A percentile compares a stretch with the other conserved stretches of the same genome.
Evolutionary conservation across 1,140 invertebrate species (phyloP).

Genomic region (Drosophila quadrilineata): DNA sequence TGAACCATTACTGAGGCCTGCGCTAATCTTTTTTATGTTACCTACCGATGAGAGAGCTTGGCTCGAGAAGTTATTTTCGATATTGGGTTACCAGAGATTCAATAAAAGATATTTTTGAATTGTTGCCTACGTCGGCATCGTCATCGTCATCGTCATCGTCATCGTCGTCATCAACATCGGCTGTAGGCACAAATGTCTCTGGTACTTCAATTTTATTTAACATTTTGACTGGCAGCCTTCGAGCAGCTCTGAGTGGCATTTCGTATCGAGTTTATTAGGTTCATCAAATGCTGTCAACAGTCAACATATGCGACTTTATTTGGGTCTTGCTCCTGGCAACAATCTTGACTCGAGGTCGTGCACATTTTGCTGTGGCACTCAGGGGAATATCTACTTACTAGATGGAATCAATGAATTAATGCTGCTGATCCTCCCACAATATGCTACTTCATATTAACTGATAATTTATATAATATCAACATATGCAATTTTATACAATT

Average conservation of each 20-base stretch:
- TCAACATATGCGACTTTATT: conserved; percentile 59
- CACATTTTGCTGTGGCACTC: conserved; percentile 1
- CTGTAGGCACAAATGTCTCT: conserved; percentile 25
- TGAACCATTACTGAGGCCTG: conserved; percentile 56
- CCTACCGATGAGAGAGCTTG: background rate
- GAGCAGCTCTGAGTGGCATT: conserved; percentile 59
- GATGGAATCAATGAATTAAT: background rate
- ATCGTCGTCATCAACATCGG: background rate
- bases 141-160: background rate
- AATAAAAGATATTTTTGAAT: conserved; percentile 67
- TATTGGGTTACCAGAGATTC: conserved; percentile 61
- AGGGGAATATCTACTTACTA: conserved; percentile 1
- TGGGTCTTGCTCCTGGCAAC: conserved; percentile 51
- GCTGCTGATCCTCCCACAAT: conserved; percentile 9
- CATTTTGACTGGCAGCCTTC: conserved; percentile 57
- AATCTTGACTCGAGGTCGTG: conserved; percentile 19
- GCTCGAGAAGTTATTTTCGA: conserved; percentile 22
- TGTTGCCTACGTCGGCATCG: conserved; percentile 11
- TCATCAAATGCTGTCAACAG: conserved; percentile 68
- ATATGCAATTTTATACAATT: too few species aligned
- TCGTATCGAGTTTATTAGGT: conserved; percentile 63
- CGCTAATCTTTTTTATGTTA: conserved; percentile 65
- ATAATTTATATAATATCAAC: background rate
- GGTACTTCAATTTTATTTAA: conserved; percentile 72
- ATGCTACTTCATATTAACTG: background rate